Base-by-base conservation (phyloP, 53 echinoderm and acorn worm genomes). In the Antedon mediterranea region DNA sequence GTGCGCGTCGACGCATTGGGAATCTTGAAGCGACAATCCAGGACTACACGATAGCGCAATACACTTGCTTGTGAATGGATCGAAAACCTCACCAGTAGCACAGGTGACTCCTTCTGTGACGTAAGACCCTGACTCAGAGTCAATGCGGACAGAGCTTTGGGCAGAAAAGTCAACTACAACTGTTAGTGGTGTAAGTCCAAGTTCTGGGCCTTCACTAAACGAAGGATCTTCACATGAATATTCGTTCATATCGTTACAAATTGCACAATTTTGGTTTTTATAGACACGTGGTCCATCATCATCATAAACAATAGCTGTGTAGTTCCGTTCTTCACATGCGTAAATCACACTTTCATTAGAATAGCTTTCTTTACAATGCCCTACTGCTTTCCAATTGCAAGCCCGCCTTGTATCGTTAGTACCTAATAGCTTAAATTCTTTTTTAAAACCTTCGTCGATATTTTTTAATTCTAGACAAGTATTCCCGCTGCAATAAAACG, bases 241-340 rank as follows among this genome's bases (percentile, higher is more conserved):
- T 4, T 81, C 73, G n/a, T 77, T 72, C 3, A 29, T 72, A 26
- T 81, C 78, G 70, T 85, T 81, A 30, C 85, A 85, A 77, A 85
- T 41, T 43, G 85, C 85, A 43, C 85, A 85, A 73, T 85, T 81
- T 28, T 81, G 85, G 70, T 85, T 85, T 29, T 73, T 76, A 33
- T 85, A 85, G 23, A 18, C 57, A 57, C 23, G n/a, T 57, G 23
- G 15, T 57, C 9, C 20, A 2, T 57, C 57, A 1, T 23, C 57
- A 23, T 1, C 20, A 57, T 57, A 57, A 2, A 57, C 20, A 57
- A 57, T 57, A 57, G 14, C 57, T 23, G 9, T 57, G 57, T 57
- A 57, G 13, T 23, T 57, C 23, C 20, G 23, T 57, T 57, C 23
- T 23, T n/a, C n/a, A 57, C 57, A 57, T 18, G 9, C 57, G 2